Evolutionary conservation across 2,888 invertebrate species (phyloP).

Genomic region (Xylota segnis): DNA sequence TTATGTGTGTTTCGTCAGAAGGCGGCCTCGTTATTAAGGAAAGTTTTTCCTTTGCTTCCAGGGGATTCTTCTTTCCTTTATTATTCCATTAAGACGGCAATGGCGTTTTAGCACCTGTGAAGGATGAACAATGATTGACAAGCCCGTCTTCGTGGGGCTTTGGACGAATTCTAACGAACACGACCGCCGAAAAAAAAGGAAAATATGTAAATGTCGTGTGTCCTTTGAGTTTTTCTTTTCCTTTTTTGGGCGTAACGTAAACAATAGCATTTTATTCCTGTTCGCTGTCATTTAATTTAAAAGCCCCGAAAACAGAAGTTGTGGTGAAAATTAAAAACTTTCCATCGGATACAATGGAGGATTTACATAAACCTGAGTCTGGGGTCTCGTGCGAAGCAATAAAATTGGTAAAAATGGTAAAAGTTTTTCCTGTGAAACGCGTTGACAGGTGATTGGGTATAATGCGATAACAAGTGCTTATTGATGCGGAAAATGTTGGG

Average conservation of each 20-base stretch:
- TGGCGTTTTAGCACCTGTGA: slow-evolving; percentile 63
- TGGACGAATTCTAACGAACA: slow-evolving; percentile 17
- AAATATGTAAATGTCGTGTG: slow-evolving; percentile 42
- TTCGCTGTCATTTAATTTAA: slow-evolving; percentile 19
- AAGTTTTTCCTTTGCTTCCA: slow-evolving; percentile 23
- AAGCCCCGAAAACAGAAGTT: slow-evolving; percentile 37
- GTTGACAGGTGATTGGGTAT: slow-evolving; percentile 55
- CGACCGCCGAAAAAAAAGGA: slow-evolving; percentile 22
- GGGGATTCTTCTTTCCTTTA: slow-evolving; percentile 23
- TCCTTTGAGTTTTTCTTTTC: background rate
- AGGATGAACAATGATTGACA: slow-evolving; percentile 65
- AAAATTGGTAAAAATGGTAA: slow-evolving; percentile 11
- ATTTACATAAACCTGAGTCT: slow-evolving; percentile 45
- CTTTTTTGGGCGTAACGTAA: background rate
- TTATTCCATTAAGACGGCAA: slow-evolving; percentile 44
- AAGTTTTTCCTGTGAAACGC: slow-evolving; percentile 14
- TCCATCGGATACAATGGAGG: slow-evolving; percentile 30
- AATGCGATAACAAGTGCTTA: slow-evolving; percentile 44
- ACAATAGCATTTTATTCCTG: slow-evolving; percentile 17
- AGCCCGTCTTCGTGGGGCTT: slow-evolving; percentile 8
- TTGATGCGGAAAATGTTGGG: slow-evolving; percentile 29
- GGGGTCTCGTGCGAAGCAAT: slow-evolving; percentile 5
- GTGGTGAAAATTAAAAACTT: slow-evolving; percentile 52
- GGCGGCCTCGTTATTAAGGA: slow-evolving; percentile 23
- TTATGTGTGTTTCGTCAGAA: background rate